Percentiles rank a stretch among this genome's conserved stretches.
Evolutionary conservation across 2,797 vertebrate species (phyloP).

Genomic region (Micrastur ruficollis): DNA sequence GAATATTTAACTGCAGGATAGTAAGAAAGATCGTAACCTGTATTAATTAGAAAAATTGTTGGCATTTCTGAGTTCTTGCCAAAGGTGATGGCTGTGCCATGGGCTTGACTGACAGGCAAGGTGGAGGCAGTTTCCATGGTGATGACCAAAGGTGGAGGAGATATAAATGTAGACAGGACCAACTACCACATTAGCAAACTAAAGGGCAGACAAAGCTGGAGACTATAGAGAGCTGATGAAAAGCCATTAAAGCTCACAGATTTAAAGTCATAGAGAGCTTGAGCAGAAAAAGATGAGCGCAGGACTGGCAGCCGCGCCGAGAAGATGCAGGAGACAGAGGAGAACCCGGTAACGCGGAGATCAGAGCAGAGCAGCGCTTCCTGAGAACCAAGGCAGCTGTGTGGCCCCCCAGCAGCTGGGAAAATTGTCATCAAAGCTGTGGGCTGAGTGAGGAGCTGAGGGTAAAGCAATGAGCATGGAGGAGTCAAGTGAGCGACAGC

Average conservation of each 20-base stretch:
- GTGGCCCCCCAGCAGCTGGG: neutral
- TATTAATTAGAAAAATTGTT: neutral
- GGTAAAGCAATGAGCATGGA: neutral
- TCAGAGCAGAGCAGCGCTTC: neutral
- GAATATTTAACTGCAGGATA: neutral
- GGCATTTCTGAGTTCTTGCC: neutral
- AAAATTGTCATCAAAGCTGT: neutral
- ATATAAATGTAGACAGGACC: neutral
- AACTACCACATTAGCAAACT: neutral
- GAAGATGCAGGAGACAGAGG: neutral
- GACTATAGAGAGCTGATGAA: neutral
- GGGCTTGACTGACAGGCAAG: neutral
- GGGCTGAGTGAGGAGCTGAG: neutral
- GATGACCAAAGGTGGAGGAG: neutral
- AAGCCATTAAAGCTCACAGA: neutral
- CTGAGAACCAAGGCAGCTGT: neutral
- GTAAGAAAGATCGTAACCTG: neutral
- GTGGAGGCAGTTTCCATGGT: neutral
- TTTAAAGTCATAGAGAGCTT: neutral
- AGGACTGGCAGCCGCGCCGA: fast-evolving
- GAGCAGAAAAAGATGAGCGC: neutral
- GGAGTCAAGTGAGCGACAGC: neutral
- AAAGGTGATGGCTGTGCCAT: neutral
- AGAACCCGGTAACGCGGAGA: fast-evolving
- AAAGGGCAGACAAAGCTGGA: neutral